phyloP scores from a whole-genome alignment of 2,888 invertebrate genomes.

The Pristionchus japonicus region DNA sequence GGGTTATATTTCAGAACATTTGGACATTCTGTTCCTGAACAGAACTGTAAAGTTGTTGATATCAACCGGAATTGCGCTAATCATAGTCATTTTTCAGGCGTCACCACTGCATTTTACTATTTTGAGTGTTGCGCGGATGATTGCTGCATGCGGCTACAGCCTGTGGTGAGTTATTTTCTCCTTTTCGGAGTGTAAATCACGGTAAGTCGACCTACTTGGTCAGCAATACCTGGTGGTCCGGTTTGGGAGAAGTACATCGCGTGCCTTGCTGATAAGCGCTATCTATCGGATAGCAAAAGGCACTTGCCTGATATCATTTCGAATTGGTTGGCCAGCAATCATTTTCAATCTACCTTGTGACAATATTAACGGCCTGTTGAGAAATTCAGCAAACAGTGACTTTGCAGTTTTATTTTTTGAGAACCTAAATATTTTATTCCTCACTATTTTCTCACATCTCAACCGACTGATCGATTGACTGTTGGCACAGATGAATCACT shows the following conservation, averaged over 20 bases:
- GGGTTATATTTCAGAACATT: background rate
- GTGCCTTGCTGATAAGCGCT: too few relatives aligned
- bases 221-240: too few relatives aligned
- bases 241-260: too few relatives aligned
- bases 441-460: background rate
- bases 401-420: too few relatives aligned
- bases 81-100: background rate
- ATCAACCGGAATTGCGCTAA: too few relatives aligned
- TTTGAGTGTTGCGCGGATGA: slow-evolving; percentile 34
- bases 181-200: background rate
- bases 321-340: too few relatives aligned
- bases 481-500: background rate
- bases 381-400: background rate
- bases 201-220: too few relatives aligned
- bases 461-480: background rate
- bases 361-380: too few relatives aligned
- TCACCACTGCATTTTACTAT: slow-evolving; percentile 15
- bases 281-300: too few relatives aligned
- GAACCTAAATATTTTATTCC: background rate
- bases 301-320: too few relatives aligned
- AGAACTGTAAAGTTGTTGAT: too few relatives aligned
- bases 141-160: slow-evolving; percentile 36
- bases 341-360: too few relatives aligned
- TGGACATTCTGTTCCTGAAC: background rate
- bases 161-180: background rate